phyloP scores from a whole-genome alignment of 1,140 invertebrate genomes.

The Drosophila ambigua region DNA sequence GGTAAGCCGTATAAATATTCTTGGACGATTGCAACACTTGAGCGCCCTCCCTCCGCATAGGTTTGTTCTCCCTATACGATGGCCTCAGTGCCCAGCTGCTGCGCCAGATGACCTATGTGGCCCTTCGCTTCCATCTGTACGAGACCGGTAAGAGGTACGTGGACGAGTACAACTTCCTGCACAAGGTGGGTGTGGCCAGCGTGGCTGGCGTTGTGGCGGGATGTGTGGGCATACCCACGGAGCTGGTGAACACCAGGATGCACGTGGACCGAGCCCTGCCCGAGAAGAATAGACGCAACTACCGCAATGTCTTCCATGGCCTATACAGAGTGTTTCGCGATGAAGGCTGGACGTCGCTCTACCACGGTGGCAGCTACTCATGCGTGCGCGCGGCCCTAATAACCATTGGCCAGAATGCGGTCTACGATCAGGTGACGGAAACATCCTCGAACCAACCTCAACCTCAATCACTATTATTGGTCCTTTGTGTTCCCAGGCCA shows the following conservation, averaged over 20 bases:
- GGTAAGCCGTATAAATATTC: conserved; percentile 28
- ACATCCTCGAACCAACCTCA: not conserved
- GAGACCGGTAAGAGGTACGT: conserved; percentile 43
- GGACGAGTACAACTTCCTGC: conserved; percentile 19
- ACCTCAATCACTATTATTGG: not conserved
- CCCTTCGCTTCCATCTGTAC: conserved; percentile 58
- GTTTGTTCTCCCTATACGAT: conserved; percentile 55
- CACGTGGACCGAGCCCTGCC: conserved; percentile 46
- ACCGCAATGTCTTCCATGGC: conserved; percentile 50
- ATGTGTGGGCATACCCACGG: conserved; percentile 47
- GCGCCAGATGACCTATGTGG: conserved; percentile 54
- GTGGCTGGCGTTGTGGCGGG: conserved; percentile 38
- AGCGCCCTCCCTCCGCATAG: conserved; percentile 2
- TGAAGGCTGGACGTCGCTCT: conserved; percentile 41
- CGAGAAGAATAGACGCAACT: conserved; percentile 18
- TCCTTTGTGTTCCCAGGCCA: conserved; percentile 16
- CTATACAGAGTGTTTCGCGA: conserved; percentile 23
- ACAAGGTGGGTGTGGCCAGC: conserved; percentile 39
- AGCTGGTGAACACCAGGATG: conserved; percentile 63
- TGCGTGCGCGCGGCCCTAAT: conserved; percentile 6
- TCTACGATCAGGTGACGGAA: conserved; percentile 58
- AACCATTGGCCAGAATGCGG: conserved; percentile 52
- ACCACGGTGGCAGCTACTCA: conserved; percentile 27
- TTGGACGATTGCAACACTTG: not conserved
- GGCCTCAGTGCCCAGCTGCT: conserved; percentile 51